phyloP scores from a whole-genome alignment of 37 sponge, comb jelly and placozoan species.

The Ianthella basta region DNA sequence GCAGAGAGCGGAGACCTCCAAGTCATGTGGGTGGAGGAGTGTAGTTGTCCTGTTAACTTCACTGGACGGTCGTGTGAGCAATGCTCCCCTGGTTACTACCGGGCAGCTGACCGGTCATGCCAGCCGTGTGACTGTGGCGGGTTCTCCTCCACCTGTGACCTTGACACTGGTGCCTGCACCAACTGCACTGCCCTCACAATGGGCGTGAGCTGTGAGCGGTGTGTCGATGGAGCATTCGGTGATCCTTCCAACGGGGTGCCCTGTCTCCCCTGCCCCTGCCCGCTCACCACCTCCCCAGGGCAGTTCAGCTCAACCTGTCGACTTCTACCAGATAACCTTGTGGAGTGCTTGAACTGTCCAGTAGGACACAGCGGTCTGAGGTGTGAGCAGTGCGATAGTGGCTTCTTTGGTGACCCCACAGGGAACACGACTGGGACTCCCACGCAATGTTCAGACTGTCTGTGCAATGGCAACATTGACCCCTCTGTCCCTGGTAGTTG shows the following conservation, averaged over 20 bases:
- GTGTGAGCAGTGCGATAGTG: constrained; percentile 28
- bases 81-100: constrained; percentile 79
- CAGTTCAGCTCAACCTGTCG: constrained; percentile 52
- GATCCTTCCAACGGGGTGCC: constrained; percentile 37
- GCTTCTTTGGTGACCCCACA: constrained; percentile 40
- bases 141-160: constrained; percentile 58
- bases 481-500: constrained; percentile 57
- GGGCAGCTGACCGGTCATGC: constrained; percentile 52
- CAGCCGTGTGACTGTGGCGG: constrained; percentile 80
- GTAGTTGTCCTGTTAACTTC: constrained; percentile 67
- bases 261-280: constrained; percentile 43
- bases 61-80: constrained; percentile 81
- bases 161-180: constrained; percentile 69
- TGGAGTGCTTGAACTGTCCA: constrained; percentile 4
- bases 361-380: not conserved
- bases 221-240: constrained; percentile 50
- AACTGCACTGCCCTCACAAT: constrained; percentile 67
- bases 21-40: constrained; percentile 61
- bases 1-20: not conserved
- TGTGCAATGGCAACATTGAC: constrained; percentile 82
- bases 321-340: not conserved
- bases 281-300: constrained; percentile 17
- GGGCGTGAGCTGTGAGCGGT: constrained; percentile 71
- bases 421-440: constrained; percentile 38
- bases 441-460: constrained; percentile 71